Percentiles rank a stretch among this genome's conserved stretches.
phyloP scores from a whole-genome alignment of 2,797 vertebrate species.

The Lutra lutra region DNA sequence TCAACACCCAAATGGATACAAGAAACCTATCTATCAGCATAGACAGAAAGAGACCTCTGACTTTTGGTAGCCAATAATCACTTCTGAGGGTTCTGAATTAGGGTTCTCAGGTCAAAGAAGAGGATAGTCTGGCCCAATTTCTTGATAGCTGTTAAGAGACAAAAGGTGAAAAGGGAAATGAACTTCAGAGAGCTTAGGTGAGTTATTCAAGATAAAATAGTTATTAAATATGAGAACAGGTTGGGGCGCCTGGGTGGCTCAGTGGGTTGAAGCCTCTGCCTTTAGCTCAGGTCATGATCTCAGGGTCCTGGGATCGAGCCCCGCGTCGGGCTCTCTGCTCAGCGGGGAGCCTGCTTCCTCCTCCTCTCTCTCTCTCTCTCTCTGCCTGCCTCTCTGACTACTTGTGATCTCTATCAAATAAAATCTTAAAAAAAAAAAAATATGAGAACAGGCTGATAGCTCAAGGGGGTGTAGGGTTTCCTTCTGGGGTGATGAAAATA shows the following conservation, averaged over 20 bases:
- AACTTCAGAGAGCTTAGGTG: not conserved
- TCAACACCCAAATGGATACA: not conserved
- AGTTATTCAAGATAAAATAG: not conserved
- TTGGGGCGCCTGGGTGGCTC: no score
- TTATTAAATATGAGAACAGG: not conserved
- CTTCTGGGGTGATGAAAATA: not conserved
- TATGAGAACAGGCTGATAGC: not conserved
- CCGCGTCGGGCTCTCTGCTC: no score
- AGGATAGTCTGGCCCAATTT: not conserved
- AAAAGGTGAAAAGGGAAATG: not conserved
- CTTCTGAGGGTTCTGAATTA: not conserved
- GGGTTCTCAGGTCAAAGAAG: not conserved
- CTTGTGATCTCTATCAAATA: no score
- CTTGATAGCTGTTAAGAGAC: not conserved
- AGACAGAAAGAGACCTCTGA: not conserved
- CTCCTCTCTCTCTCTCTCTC: no score
- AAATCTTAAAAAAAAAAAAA: no score
- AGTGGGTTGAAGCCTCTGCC: no score
- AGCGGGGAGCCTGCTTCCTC: no score
- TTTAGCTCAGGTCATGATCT: no score
- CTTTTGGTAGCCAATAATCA: not conserved
- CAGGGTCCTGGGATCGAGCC: no score
- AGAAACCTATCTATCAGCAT: not conserved
- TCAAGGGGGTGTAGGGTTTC: not conserved
- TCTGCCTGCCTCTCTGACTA: no score